phyloP scores from a whole-genome alignment of 2,888 invertebrate species.

The Abscondita cerata region DNA sequence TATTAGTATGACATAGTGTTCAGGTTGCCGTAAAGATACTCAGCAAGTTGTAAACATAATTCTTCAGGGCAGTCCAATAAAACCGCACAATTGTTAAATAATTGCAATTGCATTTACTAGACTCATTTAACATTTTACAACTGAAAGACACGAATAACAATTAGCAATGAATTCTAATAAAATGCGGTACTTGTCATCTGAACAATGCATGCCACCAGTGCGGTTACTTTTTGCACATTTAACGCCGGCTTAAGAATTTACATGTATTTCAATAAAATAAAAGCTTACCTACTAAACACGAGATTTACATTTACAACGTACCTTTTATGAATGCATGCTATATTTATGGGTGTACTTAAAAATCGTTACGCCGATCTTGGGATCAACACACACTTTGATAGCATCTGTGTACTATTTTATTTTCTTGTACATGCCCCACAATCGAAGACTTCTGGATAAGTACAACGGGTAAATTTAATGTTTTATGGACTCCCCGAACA shows the following conservation, averaged over 20 bases:
- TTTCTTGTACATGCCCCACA: conserved; percentile 25
- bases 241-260: conserved; percentile 34
- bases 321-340: conserved; percentile 32
- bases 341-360: conserved; percentile 41
- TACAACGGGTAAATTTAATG: conserved; percentile 12
- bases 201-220: conserved; percentile 34
- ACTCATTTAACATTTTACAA: conserved; percentile 28
- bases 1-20: no score
- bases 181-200: conserved; percentile 30
- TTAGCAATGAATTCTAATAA: conserved; percentile 39
- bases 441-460: conserved; percentile 15
- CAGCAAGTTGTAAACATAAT: no score
- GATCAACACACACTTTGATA: conserved; percentile 37
- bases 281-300: conserved; percentile 30
- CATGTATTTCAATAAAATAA: conserved; percentile 37
- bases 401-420: conserved; percentile 35
- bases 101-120: conserved; percentile 9
- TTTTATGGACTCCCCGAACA: conserved; percentile 2
- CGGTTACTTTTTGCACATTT: conserved; percentile 33
- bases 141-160: conserved; percentile 36
- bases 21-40: no score
- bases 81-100: not conserved
- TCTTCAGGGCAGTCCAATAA: not conserved
- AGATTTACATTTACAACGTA: conserved; percentile 33
- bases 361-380: conserved; percentile 37